Percentiles rank a stretch among this genome's conserved stretches.
Conservation (phyloP, 2,888 invertebrate genomes). For the Noctua pronuba region DNA sequence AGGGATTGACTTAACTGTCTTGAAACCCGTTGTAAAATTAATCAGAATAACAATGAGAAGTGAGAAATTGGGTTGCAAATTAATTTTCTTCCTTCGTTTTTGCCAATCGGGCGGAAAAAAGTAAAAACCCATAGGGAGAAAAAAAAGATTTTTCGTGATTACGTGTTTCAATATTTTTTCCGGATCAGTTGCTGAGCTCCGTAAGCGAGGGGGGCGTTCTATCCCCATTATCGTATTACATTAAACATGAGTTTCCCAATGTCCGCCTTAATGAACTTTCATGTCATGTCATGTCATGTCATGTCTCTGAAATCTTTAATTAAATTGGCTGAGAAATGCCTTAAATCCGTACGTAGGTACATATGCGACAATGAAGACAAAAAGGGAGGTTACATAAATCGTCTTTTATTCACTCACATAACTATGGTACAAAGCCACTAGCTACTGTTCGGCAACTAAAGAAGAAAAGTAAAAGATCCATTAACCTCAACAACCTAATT, state of each 20-base stretch:
- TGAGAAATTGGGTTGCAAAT: conserved; percentile 14
- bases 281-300: too few species aligned
- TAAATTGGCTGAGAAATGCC: background rate
- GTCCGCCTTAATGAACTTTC: conserved; percentile 4
- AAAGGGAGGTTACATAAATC: background rate
- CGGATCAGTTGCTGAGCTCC: conserved; percentile 6
- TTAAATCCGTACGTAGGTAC: background rate
- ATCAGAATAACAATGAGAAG: conserved; percentile 36
- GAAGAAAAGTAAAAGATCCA: conserved; percentile 43
- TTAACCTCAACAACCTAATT: conserved; percentile 42
- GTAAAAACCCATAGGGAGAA: background rate
- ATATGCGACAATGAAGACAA: background rate
- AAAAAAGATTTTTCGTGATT: conserved; percentile 12
- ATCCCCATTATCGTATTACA: conserved; percentile 8
- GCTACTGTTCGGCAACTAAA: conserved; percentile 14
- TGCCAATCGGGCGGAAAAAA: background rate
- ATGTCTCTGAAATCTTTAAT: conserved; percentile 6
- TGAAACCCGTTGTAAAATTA: conserved; percentile 32
- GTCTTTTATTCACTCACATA: background rate
- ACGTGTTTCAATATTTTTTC: conserved; percentile 5
- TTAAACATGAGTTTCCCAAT: conserved; percentile 1
- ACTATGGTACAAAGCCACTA: background rate
- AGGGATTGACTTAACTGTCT: conserved; percentile 37
- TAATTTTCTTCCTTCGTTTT: conserved; percentile 23
- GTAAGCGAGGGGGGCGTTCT: background rate